phyloP scores from a whole-genome alignment of 2,888 invertebrate species.

The Limulus polyphemus region DNA sequence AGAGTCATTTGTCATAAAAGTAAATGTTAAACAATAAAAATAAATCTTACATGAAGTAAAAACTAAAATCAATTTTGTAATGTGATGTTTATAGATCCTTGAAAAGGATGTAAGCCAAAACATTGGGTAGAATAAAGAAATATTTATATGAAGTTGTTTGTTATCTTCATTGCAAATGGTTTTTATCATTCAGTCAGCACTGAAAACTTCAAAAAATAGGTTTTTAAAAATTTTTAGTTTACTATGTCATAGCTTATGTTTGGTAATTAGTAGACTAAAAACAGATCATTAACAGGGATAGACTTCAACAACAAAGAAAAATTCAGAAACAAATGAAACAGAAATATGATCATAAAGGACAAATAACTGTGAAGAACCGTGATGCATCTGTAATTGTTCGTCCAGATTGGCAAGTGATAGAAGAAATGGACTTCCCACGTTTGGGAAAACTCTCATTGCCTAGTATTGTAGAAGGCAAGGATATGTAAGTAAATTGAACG shows the following conservation, averaged over 20 bases:
- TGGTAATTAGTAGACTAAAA: constrained; percentile 29
- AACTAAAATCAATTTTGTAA: too few species aligned
- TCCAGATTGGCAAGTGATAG: constrained; percentile 81
- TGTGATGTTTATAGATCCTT: too few species aligned
- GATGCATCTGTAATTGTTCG: constrained; percentile 93
- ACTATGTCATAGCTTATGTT: constrained; percentile 4
- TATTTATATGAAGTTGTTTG: constrained; percentile 1
- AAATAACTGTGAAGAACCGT: constrained; percentile 60
- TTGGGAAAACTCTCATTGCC: constrained; percentile 85
- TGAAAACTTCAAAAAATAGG: too few species aligned
- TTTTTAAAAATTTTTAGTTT: constrained; percentile 9
- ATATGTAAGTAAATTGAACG: constrained; percentile 41
- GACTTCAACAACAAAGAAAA: constrained; percentile 53
- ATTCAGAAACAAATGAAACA: constrained; percentile 64
- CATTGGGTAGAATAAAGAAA: neutral
- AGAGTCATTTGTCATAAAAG: too few species aligned
- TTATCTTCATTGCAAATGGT: constrained; percentile 1
- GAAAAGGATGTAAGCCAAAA: too few species aligned
- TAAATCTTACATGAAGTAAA: too few species aligned
- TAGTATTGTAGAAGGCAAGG: constrained; percentile 62
- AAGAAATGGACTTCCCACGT: constrained; percentile 94
- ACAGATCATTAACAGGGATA: constrained; percentile 33
- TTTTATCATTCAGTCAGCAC: too few species aligned
- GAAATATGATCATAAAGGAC: constrained; percentile 45
- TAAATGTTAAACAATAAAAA: too few species aligned